These are phyloP conservation scores for Sturnus vulgaris DNA, from an alignment of 2,113 vertebrate species.

Conservation along the genomic window DNA sequence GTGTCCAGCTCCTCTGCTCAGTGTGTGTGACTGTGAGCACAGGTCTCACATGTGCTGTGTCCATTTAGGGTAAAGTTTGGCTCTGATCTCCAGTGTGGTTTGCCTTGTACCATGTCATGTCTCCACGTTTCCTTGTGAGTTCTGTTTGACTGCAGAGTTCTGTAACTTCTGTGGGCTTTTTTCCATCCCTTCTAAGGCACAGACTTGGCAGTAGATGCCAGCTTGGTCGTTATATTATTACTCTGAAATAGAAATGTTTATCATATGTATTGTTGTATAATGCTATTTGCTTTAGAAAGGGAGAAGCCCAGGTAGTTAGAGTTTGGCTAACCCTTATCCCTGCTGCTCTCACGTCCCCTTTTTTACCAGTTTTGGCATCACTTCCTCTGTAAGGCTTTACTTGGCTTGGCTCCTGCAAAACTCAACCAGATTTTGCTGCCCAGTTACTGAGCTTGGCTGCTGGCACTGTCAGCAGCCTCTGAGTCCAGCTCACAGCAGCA, in stretches of 20 bases:
- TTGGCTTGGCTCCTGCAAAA: neutral
- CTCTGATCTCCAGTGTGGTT: neutral
- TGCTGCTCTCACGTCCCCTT: neutral
- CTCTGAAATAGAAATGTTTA: neutral
- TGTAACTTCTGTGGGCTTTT: constrained; percentile 10
- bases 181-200: constrained; percentile 61
- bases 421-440: neutral
- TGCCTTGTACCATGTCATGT: neutral
- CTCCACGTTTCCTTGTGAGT: constrained; percentile 1
- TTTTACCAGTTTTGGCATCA: neutral
- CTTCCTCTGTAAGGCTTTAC: neutral
- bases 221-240: neutral
- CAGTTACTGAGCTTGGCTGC: neutral
- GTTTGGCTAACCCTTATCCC: neutral
- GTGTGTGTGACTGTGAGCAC: neutral
- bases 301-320: neutral
- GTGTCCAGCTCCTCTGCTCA: neutral
- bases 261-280: neutral
- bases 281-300: neutral
- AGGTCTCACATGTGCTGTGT: neutral
- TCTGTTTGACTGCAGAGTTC: constrained; percentile 32
- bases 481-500: neutral
- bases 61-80: constrained; percentile 53
- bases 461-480: neutral
- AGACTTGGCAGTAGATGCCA: neutral